These are phyloP conservation scores for Nomada fucata DNA, from an alignment of 2,888 invertebrate genomes.

Conservation along the genomic window DNA sequence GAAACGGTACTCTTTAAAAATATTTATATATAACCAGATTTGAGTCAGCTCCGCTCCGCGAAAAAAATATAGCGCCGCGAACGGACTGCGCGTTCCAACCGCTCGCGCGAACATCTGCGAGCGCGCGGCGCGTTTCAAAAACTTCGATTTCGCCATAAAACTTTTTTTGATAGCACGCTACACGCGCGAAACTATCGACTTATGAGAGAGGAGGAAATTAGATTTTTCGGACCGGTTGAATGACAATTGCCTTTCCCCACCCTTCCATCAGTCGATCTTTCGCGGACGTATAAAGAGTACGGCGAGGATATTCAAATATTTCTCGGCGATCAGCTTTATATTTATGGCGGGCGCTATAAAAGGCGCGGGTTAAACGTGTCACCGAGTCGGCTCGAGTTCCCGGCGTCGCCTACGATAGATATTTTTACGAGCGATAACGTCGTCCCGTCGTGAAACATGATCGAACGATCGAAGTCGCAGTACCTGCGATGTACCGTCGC, in stretches of 20 bases:
- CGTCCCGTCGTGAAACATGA: conserved; percentile 32
- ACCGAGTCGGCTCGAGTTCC: conserved; percentile 18
- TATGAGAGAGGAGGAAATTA: too few species aligned
- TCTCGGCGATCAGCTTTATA: conserved; percentile 36
- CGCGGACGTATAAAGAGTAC: not conserved
- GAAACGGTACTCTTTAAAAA: too few species aligned
- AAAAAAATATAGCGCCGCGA: too few species aligned
- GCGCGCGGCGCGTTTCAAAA: too few species aligned
- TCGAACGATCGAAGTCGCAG: conserved; percentile 30
- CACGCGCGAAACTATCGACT: too few species aligned
- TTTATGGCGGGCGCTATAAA: conserved; percentile 35
- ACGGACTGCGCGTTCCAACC: too few species aligned
- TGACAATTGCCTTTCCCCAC: too few species aligned
- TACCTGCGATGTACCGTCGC: not conserved
- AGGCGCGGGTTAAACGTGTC: conserved; percentile 38
- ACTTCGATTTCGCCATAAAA: not conserved
- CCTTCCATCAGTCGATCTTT: not conserved
- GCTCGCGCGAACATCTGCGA: too few species aligned
- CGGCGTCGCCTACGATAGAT: conserved; percentile 21
- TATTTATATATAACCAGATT: too few species aligned
- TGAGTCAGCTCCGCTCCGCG: too few species aligned
- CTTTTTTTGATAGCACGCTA: not conserved
- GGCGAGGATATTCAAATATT: conserved; percentile 28
- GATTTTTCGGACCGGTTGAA: not conserved
- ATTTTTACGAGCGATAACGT: conserved; percentile 45